These are phyloP conservation scores for Graptemys geographica DNA, from an alignment of 2,797 vertebrate genomes.

Conservation along the genomic window DNA sequence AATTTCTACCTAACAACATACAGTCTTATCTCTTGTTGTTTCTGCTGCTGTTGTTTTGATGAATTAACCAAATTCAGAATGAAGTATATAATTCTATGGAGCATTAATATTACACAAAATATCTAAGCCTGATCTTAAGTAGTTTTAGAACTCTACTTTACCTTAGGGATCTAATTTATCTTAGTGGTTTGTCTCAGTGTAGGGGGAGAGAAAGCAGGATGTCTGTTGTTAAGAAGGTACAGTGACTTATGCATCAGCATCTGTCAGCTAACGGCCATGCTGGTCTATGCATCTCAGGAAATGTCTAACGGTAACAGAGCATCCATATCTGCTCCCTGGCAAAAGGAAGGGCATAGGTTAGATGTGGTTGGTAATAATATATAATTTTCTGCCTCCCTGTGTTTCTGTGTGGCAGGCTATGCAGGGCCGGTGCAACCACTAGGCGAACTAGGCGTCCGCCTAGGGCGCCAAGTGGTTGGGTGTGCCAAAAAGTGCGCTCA, in stretches of 20 bases:
- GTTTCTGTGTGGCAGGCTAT: not conserved
- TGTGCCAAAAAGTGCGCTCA: too few species aligned
- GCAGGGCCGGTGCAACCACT: too few species aligned
- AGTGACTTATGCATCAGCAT: not conserved
- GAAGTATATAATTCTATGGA: not conserved
- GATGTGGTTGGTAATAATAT: not conserved
- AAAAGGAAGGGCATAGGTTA: not conserved
- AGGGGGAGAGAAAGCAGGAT: not conserved
- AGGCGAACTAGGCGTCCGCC: too few species aligned
- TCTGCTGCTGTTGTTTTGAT: not conserved
- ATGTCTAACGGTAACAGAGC: not conserved
- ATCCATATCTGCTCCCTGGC: not conserved
- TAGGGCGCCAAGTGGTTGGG: too few species aligned
- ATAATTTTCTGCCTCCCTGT: not conserved
- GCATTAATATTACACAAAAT: not conserved
- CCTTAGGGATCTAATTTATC: not conserved
- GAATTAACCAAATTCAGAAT: not conserved
- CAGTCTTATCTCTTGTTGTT: not conserved
- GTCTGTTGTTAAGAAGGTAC: constrained; percentile 13
- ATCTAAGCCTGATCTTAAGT: not conserved
- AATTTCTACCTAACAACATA: not conserved
- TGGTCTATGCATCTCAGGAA: not conserved
- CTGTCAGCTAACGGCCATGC: not conserved
- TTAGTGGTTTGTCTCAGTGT: not conserved
- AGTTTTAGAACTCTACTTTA: not conserved